A percentile compares a stretch with the other conserved stretches of the same genome.
Conservation (phyloP, 1,140 invertebrate genomes). For the Temnothorax nylanderi region DNA sequence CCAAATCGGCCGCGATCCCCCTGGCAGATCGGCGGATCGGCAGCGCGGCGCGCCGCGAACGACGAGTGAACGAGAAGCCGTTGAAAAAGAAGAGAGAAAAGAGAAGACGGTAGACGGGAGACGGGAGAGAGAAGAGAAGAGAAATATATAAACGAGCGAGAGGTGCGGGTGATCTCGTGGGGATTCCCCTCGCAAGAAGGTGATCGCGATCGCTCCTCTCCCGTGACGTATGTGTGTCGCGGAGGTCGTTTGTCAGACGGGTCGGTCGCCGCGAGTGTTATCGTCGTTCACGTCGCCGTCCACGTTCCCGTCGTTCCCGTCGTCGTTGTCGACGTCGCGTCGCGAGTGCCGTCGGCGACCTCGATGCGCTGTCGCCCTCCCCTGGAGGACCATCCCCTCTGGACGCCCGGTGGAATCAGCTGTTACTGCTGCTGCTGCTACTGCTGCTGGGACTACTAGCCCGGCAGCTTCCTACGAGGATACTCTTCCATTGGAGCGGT, state of each 20-base stretch:
- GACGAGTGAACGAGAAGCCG: conserved; percentile 51
- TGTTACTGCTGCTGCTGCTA: conserved; percentile 47
- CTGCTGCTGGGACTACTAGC: conserved; percentile 74
- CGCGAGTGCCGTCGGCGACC: conserved; percentile 64
- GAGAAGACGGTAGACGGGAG: background rate
- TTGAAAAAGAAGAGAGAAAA: conserved; percentile 25
- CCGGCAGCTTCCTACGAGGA: conserved; percentile 67
- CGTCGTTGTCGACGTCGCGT: conserved; percentile 29
- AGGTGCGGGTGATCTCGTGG: conserved; percentile 67
- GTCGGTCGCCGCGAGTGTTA: conserved; percentile 59
- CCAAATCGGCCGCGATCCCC: conserved; percentile 62
- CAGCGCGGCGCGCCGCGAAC: conserved; percentile 53
- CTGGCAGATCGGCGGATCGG: conserved; percentile 45
- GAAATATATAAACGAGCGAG: conserved; percentile 66
- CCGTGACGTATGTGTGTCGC: conserved; percentile 84
- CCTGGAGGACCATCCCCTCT: conserved; percentile 63
- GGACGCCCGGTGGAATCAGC: conserved; percentile 65
- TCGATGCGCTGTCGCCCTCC: conserved; percentile 73
- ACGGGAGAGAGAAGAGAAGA: background rate
- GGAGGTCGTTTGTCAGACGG: conserved; percentile 78
- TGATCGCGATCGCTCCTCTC: conserved; percentile 62
- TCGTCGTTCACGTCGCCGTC: conserved; percentile 31
- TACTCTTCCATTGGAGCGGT: conserved; percentile 75
- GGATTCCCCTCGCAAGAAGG: conserved; percentile 62
- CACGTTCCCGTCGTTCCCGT: too few relatives aligned